phyloP scores from a whole-genome alignment of 2,888 invertebrate species.

The Onthophagus sagittarius region DNA sequence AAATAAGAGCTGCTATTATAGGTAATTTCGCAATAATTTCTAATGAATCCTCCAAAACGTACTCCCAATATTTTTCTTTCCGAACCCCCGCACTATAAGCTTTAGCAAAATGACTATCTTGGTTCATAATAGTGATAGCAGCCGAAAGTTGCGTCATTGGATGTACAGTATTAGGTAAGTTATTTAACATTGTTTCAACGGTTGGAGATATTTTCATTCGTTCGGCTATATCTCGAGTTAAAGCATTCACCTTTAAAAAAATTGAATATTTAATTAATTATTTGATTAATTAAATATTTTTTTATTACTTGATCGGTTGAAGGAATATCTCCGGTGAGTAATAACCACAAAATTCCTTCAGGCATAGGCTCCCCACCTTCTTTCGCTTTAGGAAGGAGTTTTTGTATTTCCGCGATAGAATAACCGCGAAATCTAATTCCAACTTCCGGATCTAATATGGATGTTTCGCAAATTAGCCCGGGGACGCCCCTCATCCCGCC shows the following conservation, averaged over 20 bases:
- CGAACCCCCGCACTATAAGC: slow-evolving; percentile 86
- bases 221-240: slow-evolving; percentile 80
- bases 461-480: slow-evolving; percentile 92
- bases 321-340: slow-evolving; percentile 86
- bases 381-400: slow-evolving; percentile 76
- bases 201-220: slow-evolving; percentile 89
- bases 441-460: slow-evolving; percentile 90
- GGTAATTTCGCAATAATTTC: slow-evolving; percentile 92
- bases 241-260: slow-evolving; percentile 61
- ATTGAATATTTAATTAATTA: slow-evolving; percentile 15
- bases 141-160: slow-evolving; percentile 95
- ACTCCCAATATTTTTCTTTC: slow-evolving; percentile 91
- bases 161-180: slow-evolving; percentile 85
- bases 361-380: slow-evolving; percentile 83
- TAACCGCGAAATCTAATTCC: slow-evolving; percentile 93
- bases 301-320: slow-evolving; percentile 66
- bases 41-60: slow-evolving; percentile 91
- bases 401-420: slow-evolving; percentile 90
- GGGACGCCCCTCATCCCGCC: slow-evolving; percentile 97
- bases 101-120: slow-evolving; percentile 87
- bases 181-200: slow-evolving; percentile 90
- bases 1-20: slow-evolving; percentile 92
- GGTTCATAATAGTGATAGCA: slow-evolving; percentile 86
- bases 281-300: too few species aligned
- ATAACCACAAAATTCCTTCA: slow-evolving; percentile 91